phyloP scores from a whole-genome alignment of 1,140 invertebrate genomes.

The Lasaia peninsularis region DNA sequence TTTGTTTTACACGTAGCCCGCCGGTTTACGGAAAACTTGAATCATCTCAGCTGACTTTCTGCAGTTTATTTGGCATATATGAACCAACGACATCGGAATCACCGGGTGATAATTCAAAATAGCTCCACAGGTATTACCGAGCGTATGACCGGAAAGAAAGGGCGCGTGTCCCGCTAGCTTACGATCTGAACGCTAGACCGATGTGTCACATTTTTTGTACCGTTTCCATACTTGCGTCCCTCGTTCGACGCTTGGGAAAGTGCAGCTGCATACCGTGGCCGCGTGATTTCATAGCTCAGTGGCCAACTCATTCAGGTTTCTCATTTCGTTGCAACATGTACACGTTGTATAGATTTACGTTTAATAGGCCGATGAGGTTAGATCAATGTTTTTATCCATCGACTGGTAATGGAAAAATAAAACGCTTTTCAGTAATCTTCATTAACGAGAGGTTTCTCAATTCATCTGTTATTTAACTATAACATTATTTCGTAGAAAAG shows the following conservation, averaged over 20 bases:
- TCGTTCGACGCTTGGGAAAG: slow-evolving; percentile 45
- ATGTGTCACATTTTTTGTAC: slow-evolving; percentile 19
- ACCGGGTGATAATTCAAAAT: background rate
- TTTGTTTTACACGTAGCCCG: too few species aligned
- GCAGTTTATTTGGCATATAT: too few species aligned
- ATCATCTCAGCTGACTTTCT: too few species aligned
- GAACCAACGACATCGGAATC: background rate
- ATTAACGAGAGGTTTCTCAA: background rate
- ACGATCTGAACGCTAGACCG: background rate
- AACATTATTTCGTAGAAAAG: too few species aligned
- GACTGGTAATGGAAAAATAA: background rate
- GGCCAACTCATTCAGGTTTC: slow-evolving; percentile 52
- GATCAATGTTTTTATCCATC: slow-evolving; percentile 3
- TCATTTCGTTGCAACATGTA: slow-evolving; percentile 35
- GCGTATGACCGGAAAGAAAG: background rate
- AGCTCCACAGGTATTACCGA: background rate
- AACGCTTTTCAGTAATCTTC: background rate
- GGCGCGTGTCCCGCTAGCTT: background rate
- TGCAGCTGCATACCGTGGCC: slow-evolving; percentile 50
- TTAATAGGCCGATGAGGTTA: background rate
- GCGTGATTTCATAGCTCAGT: slow-evolving; percentile 68
- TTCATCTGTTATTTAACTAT: too few species aligned
- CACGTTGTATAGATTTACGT: slow-evolving; percentile 13
- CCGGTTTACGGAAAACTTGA: too few species aligned
- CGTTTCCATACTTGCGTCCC: slow-evolving; percentile 17